Percentiles rank a stretch among this genome's conserved stretches.
Conservation (phyloP, 2,888 invertebrate genomes). For the Agapostemon virescens region DNA sequence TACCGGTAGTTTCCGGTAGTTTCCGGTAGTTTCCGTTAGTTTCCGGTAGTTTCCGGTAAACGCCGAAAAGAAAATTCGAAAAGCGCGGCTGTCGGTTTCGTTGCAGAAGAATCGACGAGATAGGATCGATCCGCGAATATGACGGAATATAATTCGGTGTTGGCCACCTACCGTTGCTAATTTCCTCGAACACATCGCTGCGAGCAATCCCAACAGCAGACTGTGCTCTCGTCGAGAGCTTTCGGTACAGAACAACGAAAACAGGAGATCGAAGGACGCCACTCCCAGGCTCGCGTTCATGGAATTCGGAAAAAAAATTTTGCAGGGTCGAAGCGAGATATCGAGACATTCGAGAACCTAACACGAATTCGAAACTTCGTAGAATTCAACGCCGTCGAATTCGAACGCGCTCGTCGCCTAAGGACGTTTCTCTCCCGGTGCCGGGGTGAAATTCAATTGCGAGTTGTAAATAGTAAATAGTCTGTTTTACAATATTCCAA, state of each 20-base stretch:
- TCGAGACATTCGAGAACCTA: conserved; percentile 48
- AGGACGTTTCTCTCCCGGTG: conserved; percentile 6
- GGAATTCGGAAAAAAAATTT: conserved; percentile 69
- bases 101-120: not conserved
- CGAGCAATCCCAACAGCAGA: conserved; percentile 46
- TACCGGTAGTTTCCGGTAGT: conserved; percentile 32
- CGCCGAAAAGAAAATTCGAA: conserved; percentile 12
- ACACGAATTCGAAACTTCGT: conserved; percentile 52
- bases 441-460: not conserved
- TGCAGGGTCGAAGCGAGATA: conserved; percentile 35
- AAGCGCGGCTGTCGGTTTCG: too few species aligned
- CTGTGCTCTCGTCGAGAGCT: conserved; percentile 48
- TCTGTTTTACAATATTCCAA: not conserved
- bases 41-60: conserved; percentile 31
- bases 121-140: not conserved
- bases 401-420: conserved; percentile 32
- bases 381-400: conserved; percentile 55
- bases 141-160: conserved; percentile 37
- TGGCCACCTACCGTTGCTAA: conserved; percentile 41
- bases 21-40: too few species aligned
- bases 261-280: conserved; percentile 67
- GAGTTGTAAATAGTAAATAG: not conserved
- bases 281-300: conserved; percentile 59
- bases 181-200: conserved; percentile 50
- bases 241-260: conserved; percentile 62